Conservation (phyloP, 2,888 invertebrate genomes). For the Eristalis tenax region DNA sequence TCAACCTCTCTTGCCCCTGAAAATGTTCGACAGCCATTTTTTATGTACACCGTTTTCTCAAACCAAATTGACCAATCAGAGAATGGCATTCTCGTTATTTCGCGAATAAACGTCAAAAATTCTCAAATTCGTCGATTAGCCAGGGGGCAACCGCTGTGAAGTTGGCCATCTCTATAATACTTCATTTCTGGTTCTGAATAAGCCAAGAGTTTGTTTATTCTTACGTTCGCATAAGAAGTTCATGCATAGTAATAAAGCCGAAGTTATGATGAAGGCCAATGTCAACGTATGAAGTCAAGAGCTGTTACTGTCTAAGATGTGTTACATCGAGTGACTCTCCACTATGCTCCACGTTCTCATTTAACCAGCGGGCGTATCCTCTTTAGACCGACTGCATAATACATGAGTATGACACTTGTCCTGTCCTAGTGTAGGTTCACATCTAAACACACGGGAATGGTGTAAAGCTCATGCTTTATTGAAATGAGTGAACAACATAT, state of each 20-base stretch:
- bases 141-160: too few relatives aligned
- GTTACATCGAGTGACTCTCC: background rate
- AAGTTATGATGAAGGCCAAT: background rate
- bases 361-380: background rate
- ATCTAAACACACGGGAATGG: background rate
- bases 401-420: background rate
- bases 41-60: too few relatives aligned
- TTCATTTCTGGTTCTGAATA: too few relatives aligned
- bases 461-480: background rate
- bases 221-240: background rate
- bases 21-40: too few relatives aligned
- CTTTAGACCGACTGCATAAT: background rate
- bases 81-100: too few relatives aligned
- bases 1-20: too few relatives aligned
- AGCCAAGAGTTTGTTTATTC: background rate
- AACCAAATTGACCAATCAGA: too few relatives aligned
- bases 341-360: background rate
- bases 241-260: background rate
- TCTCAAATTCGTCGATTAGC: too few relatives aligned
- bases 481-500: background rate
- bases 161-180: too few relatives aligned
- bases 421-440: background rate
- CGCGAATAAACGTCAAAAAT: too few relatives aligned
- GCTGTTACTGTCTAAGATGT: background rate
- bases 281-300: background rate